Base-by-base conservation (phyloP, 2,888 invertebrate genomes). In the Plagodis dolabraria region DNA sequence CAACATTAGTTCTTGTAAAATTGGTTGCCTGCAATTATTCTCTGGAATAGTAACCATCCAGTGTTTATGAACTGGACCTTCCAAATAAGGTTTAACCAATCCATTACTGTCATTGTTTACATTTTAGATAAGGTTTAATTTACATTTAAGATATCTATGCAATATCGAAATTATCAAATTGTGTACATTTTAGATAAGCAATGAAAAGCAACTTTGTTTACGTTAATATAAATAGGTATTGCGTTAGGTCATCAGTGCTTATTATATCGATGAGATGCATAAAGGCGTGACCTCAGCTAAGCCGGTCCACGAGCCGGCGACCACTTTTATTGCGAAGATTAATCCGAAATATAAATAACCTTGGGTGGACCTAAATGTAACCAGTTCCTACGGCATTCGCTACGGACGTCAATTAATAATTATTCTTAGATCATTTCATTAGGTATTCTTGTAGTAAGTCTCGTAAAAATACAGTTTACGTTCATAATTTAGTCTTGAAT, bases 231-330 rank as follows among this genome's bases (percentile, higher is more conserved):
- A 43, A 63, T 59, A 64, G 60, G 47, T 60, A 65, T 66, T 64
- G 65, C 64, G 70, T 86, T 86, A 86, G 79, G 76, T 87, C 86
- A 86, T 81, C 83, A 63, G 57, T 65, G 68, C 74, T 82, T 86
- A 83, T 83, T 76, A 82, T 86, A 86, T 80, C 80, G 79, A 83
- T 86, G 83, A 85, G 80, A 75, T 80, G 78, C 74, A 74, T 44
- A 34, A 58, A 40, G 53, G 64, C 63, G 64, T 83, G 85, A 87
- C 81, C 86, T 83, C 80, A 79, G 60, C 66, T 68, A 68, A 66
- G 56, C 71, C 52, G 61, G 64, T 63, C 57, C 60, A 47, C 60
- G 40, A 47, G 9, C 50, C 57, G 43, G 51, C 40, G 40, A 40
- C 49, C 49, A 70, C 63, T 75, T 70, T 73, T 72, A 75, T 69